Percentiles rank a stretch among this genome's conserved stretches.
Evolutionary conservation across 2,113 vertebrate genomes (phyloP).

Genomic region (mouse (Mus musculus)): GRCm39 chr2:145570501-145571000

Average conservation of each 20-base stretch:
- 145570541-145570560: background rate
- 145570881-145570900: background rate
- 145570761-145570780: background rate
- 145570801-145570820: background rate
- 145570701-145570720: background rate
- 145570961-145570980: constrained; percentile 19
- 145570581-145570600: background rate
- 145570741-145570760: constrained; percentile 34
- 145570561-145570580: background rate
- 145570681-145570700: background rate
- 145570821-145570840: background rate
- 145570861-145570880: constrained; percentile 19
- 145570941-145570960: constrained; percentile 32
- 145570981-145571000: constrained; percentile 41
- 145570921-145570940: background rate
- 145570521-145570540: background rate
- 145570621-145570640: background rate
- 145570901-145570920: constrained; percentile 10
- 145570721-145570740: background rate
- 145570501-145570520: background rate
- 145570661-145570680: background rate
- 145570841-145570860: background rate
- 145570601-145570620: background rate
- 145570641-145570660: background rate
- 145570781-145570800: background rate